Evolutionary conservation across 2,797 vertebrate species (phyloP).

Genomic region (Florisuga fusca): DNA sequence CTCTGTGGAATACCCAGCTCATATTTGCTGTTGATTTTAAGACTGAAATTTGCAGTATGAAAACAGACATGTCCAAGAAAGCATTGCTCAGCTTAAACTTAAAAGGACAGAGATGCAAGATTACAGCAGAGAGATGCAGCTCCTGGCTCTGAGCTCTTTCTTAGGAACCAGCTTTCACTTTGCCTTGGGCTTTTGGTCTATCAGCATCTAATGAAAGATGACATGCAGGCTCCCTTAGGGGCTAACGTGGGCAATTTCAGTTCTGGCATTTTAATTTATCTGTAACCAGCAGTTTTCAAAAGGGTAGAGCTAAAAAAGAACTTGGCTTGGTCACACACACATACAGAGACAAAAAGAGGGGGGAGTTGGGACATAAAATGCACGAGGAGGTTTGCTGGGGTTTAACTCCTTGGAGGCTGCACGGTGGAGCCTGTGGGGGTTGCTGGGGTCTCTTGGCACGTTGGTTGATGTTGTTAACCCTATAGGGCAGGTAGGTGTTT

Average conservation of each 20-base stretch:
- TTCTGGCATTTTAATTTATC: slow-evolving; percentile 81
- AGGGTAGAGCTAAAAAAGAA: slow-evolving; percentile 71
- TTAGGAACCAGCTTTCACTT: slow-evolving; percentile 70
- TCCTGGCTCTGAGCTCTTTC: slow-evolving; percentile 61
- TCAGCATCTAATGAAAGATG: slow-evolving; percentile 85
- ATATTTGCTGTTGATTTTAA: slow-evolving; percentile 61
- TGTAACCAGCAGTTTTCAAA: slow-evolving; percentile 74
- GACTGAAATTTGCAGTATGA: slow-evolving; percentile 58
- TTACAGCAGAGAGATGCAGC: slow-evolving; percentile 67
- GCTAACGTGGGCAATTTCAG: slow-evolving; percentile 79
- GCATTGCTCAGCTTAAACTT: slow-evolving; percentile 49
- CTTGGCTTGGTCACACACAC: slow-evolving; percentile 54
- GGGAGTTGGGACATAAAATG: slow-evolving; percentile 42
- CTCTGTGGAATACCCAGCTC: slow-evolving; percentile 51
- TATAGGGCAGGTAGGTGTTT: not conserved
- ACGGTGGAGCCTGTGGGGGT: not conserved
- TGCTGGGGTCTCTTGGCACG: not conserved
- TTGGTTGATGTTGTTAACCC: not conserved
- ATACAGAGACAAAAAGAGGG: not conserved
- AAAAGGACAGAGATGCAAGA: slow-evolving; percentile 75
- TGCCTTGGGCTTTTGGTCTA: slow-evolving; percentile 81
- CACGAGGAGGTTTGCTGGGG: not conserved
- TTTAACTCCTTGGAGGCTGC: slow-evolving; percentile 60
- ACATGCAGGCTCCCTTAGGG: slow-evolving; percentile 83
- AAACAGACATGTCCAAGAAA: slow-evolving; percentile 66